Conservation (phyloP, 2,888 invertebrate species). For the Scaptomyza tumidula region DNA sequence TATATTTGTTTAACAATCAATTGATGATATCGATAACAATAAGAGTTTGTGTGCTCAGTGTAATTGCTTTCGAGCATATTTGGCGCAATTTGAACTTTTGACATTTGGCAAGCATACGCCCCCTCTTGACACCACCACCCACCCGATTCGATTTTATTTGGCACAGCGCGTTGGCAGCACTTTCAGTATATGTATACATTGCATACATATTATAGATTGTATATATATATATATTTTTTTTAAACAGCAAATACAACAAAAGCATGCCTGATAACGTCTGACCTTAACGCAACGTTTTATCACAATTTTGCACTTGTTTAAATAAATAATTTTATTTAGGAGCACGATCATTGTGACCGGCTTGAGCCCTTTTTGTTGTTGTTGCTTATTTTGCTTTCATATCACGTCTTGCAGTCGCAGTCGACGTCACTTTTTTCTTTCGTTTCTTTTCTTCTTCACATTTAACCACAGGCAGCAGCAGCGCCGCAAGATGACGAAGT, state of each 20-base stretch:
- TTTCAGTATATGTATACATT: slow-evolving; percentile 16
- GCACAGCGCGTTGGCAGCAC: slow-evolving; percentile 50
- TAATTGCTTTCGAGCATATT: slow-evolving; percentile 43
- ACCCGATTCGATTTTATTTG: slow-evolving; percentile 35
- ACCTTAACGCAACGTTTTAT: slow-evolving; percentile 36
- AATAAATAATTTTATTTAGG: slow-evolving; percentile 16
- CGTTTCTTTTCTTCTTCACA: slow-evolving; percentile 30
- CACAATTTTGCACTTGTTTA: slow-evolving; percentile 48
- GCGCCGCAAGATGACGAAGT: slow-evolving; percentile 77
- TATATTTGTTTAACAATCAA: slow-evolving; percentile 38
- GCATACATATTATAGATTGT: background rate
- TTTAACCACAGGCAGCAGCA: slow-evolving; percentile 32
- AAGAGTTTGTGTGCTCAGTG: slow-evolving; percentile 6
- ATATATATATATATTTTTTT: slow-evolving; percentile 18
- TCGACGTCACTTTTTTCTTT: slow-evolving; percentile 53
- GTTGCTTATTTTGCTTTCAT: slow-evolving; percentile 62
- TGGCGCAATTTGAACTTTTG: slow-evolving; percentile 60
- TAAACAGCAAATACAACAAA: slow-evolving; percentile 16
- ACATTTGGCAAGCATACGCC: slow-evolving; percentile 55
- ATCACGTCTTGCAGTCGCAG: slow-evolving; percentile 72
- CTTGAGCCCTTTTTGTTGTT: slow-evolving; percentile 46
- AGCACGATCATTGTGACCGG: slow-evolving; percentile 51
- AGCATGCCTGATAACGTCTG: slow-evolving; percentile 31
- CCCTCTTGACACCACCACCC: slow-evolving; percentile 15
- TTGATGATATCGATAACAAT: slow-evolving; percentile 58